These are phyloP conservation scores for Athalia rosae DNA, from an alignment of 2,888 invertebrate genomes.

Conservation along the genomic window DNA sequence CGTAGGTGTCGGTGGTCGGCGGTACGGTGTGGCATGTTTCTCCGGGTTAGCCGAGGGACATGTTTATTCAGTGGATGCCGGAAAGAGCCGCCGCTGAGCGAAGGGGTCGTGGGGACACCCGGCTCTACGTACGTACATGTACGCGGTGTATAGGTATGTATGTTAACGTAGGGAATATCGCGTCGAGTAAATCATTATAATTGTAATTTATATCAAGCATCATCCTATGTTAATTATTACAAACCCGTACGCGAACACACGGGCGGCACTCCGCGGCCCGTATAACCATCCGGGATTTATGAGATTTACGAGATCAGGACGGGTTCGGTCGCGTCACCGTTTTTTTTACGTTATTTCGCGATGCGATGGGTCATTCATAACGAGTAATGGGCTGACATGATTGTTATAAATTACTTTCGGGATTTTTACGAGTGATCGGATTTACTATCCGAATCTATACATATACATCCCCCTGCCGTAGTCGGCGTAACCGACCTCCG, in stretches of 20 bases:
- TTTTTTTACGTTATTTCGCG: slow-evolving; percentile 42
- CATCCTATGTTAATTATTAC: slow-evolving; percentile 63
- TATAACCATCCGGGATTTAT: slow-evolving; percentile 53
- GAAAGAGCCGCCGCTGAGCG: slow-evolving; percentile 47
- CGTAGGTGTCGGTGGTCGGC: not conserved
- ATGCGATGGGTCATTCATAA: slow-evolving; percentile 40
- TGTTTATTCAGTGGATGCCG: slow-evolving; percentile 56
- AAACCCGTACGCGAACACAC: slow-evolving; percentile 43
- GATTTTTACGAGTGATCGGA: slow-evolving; percentile 7
- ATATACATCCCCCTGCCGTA: not conserved
- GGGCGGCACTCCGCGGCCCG: slow-evolving; percentile 44
- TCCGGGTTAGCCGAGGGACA: slow-evolving; percentile 45
- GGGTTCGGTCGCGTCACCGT: slow-evolving; percentile 33
- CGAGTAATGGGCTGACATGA: slow-evolving; percentile 39
- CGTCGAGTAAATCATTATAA: slow-evolving; percentile 61
- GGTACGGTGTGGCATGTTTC: slow-evolving; percentile 28
- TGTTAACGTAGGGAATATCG: slow-evolving; percentile 50
- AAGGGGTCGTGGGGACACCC: slow-evolving; percentile 27
- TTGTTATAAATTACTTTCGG: slow-evolving; percentile 33
- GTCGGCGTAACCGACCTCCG: too few species aligned
- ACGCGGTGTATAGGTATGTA: too few species aligned
- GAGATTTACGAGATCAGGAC: slow-evolving; percentile 50
- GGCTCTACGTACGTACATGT: not conserved
- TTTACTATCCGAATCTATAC: not conserved
- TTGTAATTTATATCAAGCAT: slow-evolving; percentile 62